Percentiles rank a stretch among this genome's conserved stretches.
Evolutionary conservation across 2,113 vertebrate species (phyloP).

Genomic region (Daphoenositta chrysoptera): DNA sequence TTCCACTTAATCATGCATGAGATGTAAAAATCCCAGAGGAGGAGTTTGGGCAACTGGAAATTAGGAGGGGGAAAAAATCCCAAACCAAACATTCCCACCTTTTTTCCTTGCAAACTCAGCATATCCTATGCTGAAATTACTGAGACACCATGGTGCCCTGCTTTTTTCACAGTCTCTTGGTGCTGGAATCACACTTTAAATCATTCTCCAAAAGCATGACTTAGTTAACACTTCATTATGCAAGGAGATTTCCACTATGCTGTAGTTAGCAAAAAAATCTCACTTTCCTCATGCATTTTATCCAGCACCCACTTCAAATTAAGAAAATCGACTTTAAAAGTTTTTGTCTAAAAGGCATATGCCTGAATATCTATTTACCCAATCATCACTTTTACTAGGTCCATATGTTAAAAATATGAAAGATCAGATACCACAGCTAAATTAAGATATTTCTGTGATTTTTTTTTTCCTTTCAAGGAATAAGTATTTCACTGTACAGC

Average conservation of each 20-base stretch:
- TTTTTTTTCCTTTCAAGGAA: background rate
- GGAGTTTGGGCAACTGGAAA: background rate
- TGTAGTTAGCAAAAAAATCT: slow-evolving; percentile 5
- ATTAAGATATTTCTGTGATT: background rate
- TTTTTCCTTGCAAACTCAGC: slow-evolving; percentile 35
- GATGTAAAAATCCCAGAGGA: background rate
- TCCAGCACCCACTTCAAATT: slow-evolving; percentile 4
- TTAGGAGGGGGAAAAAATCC: background rate
- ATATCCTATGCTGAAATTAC: background rate
- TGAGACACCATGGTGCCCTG: background rate
- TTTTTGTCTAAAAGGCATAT: background rate
- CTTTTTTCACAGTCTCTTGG: background rate
- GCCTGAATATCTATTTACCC: background rate
- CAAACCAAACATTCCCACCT: background rate
- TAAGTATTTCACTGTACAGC: background rate
- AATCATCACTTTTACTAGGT: background rate
- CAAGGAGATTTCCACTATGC: slow-evolving; percentile 23
- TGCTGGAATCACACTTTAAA: slow-evolving; percentile 49
- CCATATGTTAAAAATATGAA: background rate
- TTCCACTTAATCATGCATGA: slow-evolving; percentile 10
- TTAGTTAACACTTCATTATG: slow-evolving; percentile 47
- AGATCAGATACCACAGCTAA: background rate
- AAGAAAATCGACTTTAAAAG: background rate
- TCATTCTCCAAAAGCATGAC: slow-evolving; percentile 33
- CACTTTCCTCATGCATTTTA: background rate